A percentile compares a stretch with the other conserved stretches of the same genome.
Conservation (phyloP, 2,797 vertebrate species). For the Vipera latastei region DNA sequence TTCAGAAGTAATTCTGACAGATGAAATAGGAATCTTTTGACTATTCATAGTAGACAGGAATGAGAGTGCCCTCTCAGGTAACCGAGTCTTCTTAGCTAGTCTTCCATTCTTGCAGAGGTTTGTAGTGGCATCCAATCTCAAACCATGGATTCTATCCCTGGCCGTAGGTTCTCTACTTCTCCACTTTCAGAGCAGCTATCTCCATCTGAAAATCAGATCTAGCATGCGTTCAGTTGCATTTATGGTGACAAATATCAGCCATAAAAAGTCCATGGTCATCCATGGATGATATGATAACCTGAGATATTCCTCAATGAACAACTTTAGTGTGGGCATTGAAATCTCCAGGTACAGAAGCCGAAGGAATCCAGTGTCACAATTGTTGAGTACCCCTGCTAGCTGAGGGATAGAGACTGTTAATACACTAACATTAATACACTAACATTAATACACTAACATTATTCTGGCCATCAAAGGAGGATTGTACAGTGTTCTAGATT, state of each 20-base stretch:
- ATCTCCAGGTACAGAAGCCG: neutral
- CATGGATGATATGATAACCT: neutral
- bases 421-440: no score
- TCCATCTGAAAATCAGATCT: neutral
- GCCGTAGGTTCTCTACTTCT: neutral
- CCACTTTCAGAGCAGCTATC: neutral
- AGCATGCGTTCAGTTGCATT: neutral
- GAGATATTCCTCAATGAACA: neutral
- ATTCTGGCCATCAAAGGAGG: neutral
- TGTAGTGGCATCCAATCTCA: neutral
- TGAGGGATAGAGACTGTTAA: neutral
- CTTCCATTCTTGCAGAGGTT: neutral
- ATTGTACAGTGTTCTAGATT: neutral
- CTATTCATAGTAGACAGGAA: neutral
- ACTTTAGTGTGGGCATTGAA: neutral
- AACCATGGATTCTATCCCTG: neutral
- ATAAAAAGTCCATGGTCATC: neutral
- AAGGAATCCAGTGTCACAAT: neutral
- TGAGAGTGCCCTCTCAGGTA: neutral
- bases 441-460: neutral
- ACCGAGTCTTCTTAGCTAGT: neutral
- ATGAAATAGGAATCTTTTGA: neutral
- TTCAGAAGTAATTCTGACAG: neutral
- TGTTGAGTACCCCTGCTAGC: neutral
- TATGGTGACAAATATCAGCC: neutral